A percentile compares a stretch with the other conserved stretches of the same genome.
Conservation (phyloP, 2,888 invertebrate genomes). For the Empis livida region DNA sequence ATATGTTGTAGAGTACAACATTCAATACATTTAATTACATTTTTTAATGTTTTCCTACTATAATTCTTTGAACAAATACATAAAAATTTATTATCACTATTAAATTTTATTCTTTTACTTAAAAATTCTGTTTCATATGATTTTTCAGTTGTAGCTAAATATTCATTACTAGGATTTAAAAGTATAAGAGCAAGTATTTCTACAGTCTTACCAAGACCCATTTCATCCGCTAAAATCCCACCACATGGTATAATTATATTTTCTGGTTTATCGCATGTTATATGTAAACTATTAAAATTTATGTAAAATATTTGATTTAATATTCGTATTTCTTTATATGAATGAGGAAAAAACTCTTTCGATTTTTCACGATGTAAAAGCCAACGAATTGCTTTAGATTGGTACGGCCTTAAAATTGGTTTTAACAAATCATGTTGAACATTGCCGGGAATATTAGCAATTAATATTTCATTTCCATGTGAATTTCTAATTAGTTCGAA, state of each 20-base stretch:
- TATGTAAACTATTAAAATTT: conserved; percentile 20
- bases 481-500: background rate
- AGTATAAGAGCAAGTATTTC: conserved; percentile 57
- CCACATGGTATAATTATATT: conserved; percentile 39
- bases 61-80: conserved; percentile 33
- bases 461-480: background rate
- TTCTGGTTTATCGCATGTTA: conserved; percentile 22
- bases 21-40: conserved; percentile 39
- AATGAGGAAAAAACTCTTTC: conserved; percentile 11
- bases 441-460: background rate
- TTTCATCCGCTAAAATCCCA: conserved; percentile 67
- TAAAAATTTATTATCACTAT: conserved; percentile 9
- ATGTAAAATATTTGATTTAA: conserved; percentile 23
- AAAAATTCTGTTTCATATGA: background rate
- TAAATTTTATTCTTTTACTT: background rate
- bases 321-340: conserved; percentile 16
- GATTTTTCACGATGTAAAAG: conserved; percentile 46
- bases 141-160: too few species aligned
- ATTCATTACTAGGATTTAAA: conserved; percentile 33
- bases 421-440: conserved; percentile 21
- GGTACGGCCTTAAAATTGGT: conserved; percentile 50
- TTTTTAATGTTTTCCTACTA: conserved; percentile 4
- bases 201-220: conserved; percentile 72
- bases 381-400: conserved; percentile 52
- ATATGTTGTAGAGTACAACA: conserved; percentile 52